These are phyloP conservation scores for Trachymyrmex septentrionalis DNA, from an alignment of 1,140 invertebrate genomes.

Conservation along the genomic window DNA sequence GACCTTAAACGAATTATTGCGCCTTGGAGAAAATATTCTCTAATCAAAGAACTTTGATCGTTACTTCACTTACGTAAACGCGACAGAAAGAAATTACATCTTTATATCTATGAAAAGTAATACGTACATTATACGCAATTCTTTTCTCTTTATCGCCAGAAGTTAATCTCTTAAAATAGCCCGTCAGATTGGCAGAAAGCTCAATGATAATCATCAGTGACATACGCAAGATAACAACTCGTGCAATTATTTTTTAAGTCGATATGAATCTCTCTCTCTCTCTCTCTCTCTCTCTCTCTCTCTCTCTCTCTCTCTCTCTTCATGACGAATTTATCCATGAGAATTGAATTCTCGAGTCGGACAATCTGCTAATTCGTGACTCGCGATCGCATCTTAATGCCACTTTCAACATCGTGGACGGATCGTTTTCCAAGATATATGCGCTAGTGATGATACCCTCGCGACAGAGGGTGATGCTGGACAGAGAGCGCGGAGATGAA, in stretches of 20 bases:
- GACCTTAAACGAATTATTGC: constrained; percentile 36
- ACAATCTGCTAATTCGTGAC: constrained; percentile 38
- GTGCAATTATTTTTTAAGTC: not conserved
- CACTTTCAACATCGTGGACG: not conserved
- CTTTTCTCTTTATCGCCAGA: not conserved
- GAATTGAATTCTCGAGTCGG: constrained; percentile 33
- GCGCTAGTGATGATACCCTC: constrained; percentile 22
- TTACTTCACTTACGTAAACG: not conserved
- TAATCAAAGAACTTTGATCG: not conserved
- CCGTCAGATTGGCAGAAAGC: not conserved
- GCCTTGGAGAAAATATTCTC: constrained; percentile 20
- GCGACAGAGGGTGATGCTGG: constrained; percentile 19
- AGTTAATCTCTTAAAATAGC: not conserved
- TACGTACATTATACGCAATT: not conserved
- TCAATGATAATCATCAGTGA: not conserved
- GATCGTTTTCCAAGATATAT: constrained; percentile 49
- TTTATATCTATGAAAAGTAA: not conserved
- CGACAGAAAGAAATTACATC: not conserved
- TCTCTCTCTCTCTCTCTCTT: not conserved
- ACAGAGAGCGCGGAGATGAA: constrained; percentile 7
- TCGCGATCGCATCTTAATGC: constrained; percentile 55
- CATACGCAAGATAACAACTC: not conserved
- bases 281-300: not conserved
- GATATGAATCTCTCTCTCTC: not conserved
- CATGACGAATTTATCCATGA: not conserved